Conservation (phyloP, 1,140 invertebrate species). For the Ruditapes philippinarum region DNA sequence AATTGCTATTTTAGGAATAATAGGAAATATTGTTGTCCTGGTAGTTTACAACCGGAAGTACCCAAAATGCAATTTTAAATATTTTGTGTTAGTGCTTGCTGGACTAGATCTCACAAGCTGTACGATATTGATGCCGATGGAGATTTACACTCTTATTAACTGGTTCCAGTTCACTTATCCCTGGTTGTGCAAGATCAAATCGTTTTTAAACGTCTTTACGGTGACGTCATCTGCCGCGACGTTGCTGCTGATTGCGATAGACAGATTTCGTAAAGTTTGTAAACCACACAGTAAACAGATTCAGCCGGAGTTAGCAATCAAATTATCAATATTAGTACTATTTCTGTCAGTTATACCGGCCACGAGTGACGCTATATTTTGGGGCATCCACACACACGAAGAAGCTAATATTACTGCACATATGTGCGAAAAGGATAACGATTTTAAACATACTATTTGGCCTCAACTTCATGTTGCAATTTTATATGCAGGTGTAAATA, state of each 20-base stretch:
- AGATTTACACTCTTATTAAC: conserved; percentile 71
- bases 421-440: conserved; percentile 59
- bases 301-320: conserved; percentile 38
- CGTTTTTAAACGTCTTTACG: conserved; percentile 73
- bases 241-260: conserved; percentile 73
- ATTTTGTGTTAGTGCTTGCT: conserved; percentile 73
- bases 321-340: conserved; percentile 7
- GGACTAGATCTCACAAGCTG: conserved; percentile 74
- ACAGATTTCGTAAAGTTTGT: conserved; percentile 76
- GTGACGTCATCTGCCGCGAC: conserved; percentile 71
- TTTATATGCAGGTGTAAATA: conserved; percentile 11
- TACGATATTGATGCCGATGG: conserved; percentile 71
- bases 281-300: conserved; percentile 73
- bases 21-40: conserved; percentile 72
- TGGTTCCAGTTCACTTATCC: conserved; percentile 72
- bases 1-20: conserved; percentile 64
- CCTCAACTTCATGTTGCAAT: conserved; percentile 40
- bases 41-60: conserved; percentile 70
- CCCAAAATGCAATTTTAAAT: conserved; percentile 69
- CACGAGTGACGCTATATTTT: conserved; percentile 44
- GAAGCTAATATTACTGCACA: background rate
- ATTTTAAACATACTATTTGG: conserved; percentile 53
- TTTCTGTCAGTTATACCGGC: conserved; percentile 15
- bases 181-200: conserved; percentile 70
- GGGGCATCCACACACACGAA: conserved; percentile 52